Base-by-base conservation (phyloP, 2,797 vertebrate genomes). In the Anguilla pacifica region DNA sequence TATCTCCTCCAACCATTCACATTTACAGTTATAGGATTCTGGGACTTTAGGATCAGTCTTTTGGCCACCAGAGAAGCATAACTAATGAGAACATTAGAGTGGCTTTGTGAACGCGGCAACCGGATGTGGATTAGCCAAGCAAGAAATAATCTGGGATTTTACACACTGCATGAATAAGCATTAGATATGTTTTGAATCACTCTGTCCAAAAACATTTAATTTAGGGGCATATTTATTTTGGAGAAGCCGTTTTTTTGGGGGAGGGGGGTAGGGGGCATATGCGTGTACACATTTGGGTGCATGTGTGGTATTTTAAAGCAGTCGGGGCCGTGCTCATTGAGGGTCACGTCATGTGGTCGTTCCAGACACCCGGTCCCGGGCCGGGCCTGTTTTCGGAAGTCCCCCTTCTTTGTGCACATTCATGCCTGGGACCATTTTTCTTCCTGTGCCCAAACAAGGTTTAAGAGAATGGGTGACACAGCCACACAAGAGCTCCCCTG, bases 1-100 rank as follows among this genome's bases (percentile, higher is more conserved):
- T 96, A 96, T 96, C 96, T 96, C 93, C 91, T 86, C 91, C 92
- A 92, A 94, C 94, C 95, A 96, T 94, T 96, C 96, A 95, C 91
- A 94, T 90, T 91, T 91, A 90, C 93, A 92, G 94, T 93, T 83
- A 93, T 91, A 93, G 95, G 94, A 93, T 93, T 92, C 92, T 25
- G 90, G 91, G 92, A 94, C 90, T 94, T 95, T 94, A 90, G 93
- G 94, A 94, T 95, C 93, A 94, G 94, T 95, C 95, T 94, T 96
- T 95, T 95, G 94, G 94, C 91, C 95, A 95, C 93, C 94, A 96
- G 92, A 95, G 95, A 95, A 95, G 94, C 96, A 96, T 93, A 96
- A 96, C 96, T 96, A 96, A 96, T 96, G 93, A 95, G 94, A 90
- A 95, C 96, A 96, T 96, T 95, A 95, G 93, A 93, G 93, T 92